phyloP scores from a whole-genome alignment of 1,140 invertebrate species.

The Solenopsis fugax region DNA sequence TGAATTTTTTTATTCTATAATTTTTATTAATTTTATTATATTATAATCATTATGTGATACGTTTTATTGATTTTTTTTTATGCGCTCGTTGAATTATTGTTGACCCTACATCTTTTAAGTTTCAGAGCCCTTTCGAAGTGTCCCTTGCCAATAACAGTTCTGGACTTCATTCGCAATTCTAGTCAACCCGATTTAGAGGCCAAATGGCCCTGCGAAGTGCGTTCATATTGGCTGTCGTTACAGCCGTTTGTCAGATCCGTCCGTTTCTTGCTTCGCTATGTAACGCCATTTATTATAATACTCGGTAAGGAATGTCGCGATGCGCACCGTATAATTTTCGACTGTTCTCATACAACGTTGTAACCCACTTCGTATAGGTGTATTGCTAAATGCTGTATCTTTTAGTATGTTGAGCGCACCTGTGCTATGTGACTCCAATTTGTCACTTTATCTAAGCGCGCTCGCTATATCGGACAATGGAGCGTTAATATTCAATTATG shows the following conservation, averaged over 20 bases:
- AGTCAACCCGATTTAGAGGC: constrained; percentile 74
- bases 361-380: constrained; percentile 69
- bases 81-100: not conserved
- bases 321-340: not conserved
- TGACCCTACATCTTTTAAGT: constrained; percentile 7
- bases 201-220: constrained; percentile 81
- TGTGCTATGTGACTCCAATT: constrained; percentile 76
- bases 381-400: constrained; percentile 78
- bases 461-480: constrained; percentile 82
- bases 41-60: not conserved
- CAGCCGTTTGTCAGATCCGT: constrained; percentile 79
- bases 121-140: constrained; percentile 65
- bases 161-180: constrained; percentile 79
- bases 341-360: constrained; percentile 47
- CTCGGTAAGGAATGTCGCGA: constrained; percentile 74
- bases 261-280: constrained; percentile 76
- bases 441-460: constrained; percentile 81
- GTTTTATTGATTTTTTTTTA: not conserved
- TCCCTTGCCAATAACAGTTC: constrained; percentile 69
- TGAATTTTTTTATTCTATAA: not conserved
- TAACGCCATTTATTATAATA: constrained; percentile 80
- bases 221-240: constrained; percentile 79
- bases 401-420: constrained; percentile 78
- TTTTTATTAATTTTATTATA: not conserved
- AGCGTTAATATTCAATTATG: constrained; percentile 83